phyloP scores from a whole-genome alignment of 2,113 vertebrate genomes.

The Miniopterus natalensis region DNA sequence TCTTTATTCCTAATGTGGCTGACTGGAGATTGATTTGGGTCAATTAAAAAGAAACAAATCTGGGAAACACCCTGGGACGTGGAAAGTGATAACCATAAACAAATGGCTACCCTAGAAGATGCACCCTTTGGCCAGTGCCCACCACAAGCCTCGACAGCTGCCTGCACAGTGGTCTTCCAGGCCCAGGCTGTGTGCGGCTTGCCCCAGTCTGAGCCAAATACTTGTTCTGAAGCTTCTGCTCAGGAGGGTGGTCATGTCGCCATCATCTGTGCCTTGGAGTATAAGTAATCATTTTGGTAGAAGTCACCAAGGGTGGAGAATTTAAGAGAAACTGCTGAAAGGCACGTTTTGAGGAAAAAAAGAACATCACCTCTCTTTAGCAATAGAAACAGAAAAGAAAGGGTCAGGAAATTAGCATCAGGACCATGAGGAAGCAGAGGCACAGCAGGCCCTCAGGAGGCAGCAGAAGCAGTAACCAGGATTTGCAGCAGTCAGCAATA shows the following conservation, averaged over 20 bases:
- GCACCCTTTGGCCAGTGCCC: neutral
- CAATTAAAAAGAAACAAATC: slow-evolving; percentile 44
- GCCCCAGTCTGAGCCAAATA: neutral
- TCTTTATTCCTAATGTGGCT: neutral
- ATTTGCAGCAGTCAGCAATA: neutral
- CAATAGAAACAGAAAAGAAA: neutral
- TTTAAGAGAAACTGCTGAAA: slow-evolving; percentile 22
- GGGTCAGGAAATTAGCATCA: neutral
- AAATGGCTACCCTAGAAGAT: neutral
- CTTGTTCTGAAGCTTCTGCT: neutral
- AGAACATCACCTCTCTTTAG: neutral
- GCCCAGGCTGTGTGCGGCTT: neutral
- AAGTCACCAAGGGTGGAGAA: slow-evolving; percentile 21
- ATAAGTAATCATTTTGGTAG: neutral
- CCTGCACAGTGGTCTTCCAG: neutral
- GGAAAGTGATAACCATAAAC: neutral
- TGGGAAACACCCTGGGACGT: neutral
- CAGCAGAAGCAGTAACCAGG: neutral
- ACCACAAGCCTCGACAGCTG: neutral
- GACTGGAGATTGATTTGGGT: neutral
- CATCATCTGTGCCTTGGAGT: neutral
- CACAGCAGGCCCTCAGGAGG: neutral
- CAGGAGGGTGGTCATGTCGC: neutral
- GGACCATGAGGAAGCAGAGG: neutral
- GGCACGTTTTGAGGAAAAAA: neutral